These are phyloP conservation scores for Tenthredo scrophulariae DNA, from an alignment of 2,888 invertebrate genomes.

Conservation along the genomic window DNA sequence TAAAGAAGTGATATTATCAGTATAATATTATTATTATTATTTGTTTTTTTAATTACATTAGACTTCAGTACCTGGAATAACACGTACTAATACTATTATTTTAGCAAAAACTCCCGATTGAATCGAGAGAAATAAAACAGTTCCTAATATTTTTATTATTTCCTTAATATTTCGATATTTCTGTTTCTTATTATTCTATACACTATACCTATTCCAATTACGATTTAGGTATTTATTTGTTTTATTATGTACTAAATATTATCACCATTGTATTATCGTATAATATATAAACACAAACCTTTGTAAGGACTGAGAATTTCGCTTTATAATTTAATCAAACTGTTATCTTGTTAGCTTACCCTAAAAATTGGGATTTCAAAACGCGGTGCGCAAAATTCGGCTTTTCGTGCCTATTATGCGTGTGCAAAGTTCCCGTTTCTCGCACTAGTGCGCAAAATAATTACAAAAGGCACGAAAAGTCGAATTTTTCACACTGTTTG, in stretches of 20 bases:
- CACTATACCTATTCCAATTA: not conserved
- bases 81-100: not conserved
- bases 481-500: no score
- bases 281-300: not conserved
- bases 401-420: no score
- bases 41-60: not conserved
- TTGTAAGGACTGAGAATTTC: not conserved
- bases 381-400: no score
- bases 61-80: not conserved
- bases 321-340: not conserved
- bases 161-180: not conserved
- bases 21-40: not conserved
- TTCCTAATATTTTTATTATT: conserved; percentile 14
- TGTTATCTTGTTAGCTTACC: no score
- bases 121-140: not conserved
- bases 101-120: not conserved
- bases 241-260: not conserved
- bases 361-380: not conserved
- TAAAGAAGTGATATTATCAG: not conserved
- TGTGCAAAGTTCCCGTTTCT: no score
- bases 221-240: not conserved
- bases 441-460: no score
- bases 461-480: no score
- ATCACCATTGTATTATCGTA: not conserved
- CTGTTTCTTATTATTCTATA: not conserved